Base-by-base conservation (phyloP, 1,140 invertebrate genomes). In the Penaeus indicus region DNA sequence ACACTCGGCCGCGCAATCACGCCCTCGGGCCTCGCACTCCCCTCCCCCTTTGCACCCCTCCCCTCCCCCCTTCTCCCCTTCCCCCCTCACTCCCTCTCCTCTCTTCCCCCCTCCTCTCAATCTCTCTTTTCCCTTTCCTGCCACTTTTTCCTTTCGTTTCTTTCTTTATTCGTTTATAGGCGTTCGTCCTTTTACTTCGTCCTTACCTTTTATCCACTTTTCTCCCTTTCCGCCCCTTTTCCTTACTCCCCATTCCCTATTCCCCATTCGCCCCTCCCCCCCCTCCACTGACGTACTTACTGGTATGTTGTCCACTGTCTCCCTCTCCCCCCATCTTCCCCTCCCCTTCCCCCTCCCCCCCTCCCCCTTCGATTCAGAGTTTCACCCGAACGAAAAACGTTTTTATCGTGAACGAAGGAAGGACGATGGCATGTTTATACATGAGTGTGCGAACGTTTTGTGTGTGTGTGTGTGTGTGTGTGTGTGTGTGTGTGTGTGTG, bases 101-200 rank as follows among this genome's bases (percentile, higher is more conserved):
- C 81, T n/a, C 61, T 63, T 61, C 63, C 54, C 54, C 61, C 62
- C 60, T 63, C 54, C 81, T 63, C 81, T 54, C 61, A 22, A 7
- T 64, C 62, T 7, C 22, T 54, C 10, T 47, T 27, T 8, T 42
- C 8, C 27, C 19, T 27, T 4, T 64, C 63, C 38, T 25, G 54
- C 16, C 25, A n/a, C 60, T 62, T 83, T 54, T 79, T 18, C 13
- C 18, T 38, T 27, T 38, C 42, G 18, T 77, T 77, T 77, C 19
- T 47, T 78, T 25, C 47, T 32, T 78, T 54, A 32, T 32, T 32
- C 32, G 32, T 32, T 32, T 32, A 32, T 32, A 1, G 32, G 32
- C 2, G 32, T 32, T 32, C 32, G 32, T 32, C 32, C 32, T 32
- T 32, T 32, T 0, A 32, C 32, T 32, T 32, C 32, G 2, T 32